These are phyloP conservation scores for Drosophila lini DNA, from an alignment of 1,140 invertebrate species.

Conservation along the genomic window DNA sequence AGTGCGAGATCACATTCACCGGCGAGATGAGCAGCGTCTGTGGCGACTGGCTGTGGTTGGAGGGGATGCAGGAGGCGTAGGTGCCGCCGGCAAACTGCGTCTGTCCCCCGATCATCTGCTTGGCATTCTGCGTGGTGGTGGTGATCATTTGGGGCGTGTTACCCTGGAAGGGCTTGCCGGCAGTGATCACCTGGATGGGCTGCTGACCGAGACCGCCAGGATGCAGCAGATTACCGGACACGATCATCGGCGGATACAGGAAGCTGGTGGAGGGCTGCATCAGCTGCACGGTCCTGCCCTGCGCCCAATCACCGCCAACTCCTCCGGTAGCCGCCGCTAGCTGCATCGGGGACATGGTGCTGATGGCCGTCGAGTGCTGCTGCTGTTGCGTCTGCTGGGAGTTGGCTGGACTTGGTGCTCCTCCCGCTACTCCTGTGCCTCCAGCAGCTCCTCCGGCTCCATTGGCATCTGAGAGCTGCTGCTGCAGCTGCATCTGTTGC, in stretches of 20 bases:
- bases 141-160: constrained; percentile 92
- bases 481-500: constrained; percentile 85
- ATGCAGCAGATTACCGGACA: constrained; percentile 91
- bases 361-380: constrained; percentile 85
- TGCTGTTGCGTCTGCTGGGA: constrained; percentile 84
- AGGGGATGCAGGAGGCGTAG: constrained; percentile 88
- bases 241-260: constrained; percentile 91
- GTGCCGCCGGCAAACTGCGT: constrained; percentile 86
- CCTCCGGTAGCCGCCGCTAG: constrained; percentile 79
- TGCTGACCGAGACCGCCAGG: constrained; percentile 92
- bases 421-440: constrained; percentile 37
- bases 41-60: constrained; percentile 90
- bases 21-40: constrained; percentile 93
- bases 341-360: constrained; percentile 85
- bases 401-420: constrained; percentile 62
- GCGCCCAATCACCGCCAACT: constrained; percentile 86
- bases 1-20: constrained; percentile 89
- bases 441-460: constrained; percentile 62
- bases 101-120: constrained; percentile 87
- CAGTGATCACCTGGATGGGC: constrained; percentile 90
- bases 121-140: constrained; percentile 88
- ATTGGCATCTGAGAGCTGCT: constrained; percentile 71
- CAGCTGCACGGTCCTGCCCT: constrained; percentile 89
- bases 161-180: constrained; percentile 92
- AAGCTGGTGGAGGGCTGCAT: constrained; percentile 94